Percentiles rank a stretch among this genome's conserved stretches.
These are phyloP conservation scores for Zaprionus tsacasi DNA, from an alignment of 1,140 invertebrate genomes.

Conservation along the genomic window DNA sequence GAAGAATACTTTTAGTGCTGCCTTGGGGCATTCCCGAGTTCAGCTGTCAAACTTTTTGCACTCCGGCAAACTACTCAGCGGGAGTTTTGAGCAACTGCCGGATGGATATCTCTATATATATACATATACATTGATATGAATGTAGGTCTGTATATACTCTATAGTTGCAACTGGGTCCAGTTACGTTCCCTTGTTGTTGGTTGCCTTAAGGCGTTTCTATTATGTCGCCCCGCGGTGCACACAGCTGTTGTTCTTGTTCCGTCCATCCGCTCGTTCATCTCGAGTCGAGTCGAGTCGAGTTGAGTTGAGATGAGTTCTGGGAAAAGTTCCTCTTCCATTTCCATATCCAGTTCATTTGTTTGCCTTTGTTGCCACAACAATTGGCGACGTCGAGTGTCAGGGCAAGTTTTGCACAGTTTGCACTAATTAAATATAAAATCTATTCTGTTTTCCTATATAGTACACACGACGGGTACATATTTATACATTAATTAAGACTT, in stretches of 20 bases:
- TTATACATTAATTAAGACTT: slow-evolving; percentile 81
- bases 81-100: slow-evolving; percentile 20
- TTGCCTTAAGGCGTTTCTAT: slow-evolving; percentile 51
- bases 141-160: slow-evolving; percentile 22
- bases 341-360: slow-evolving; percentile 73
- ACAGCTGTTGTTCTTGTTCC: slow-evolving; percentile 37
- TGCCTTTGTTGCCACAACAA: slow-evolving; percentile 78
- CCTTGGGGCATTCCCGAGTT: slow-evolving; percentile 39
- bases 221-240: slow-evolving; percentile 37
- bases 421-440: slow-evolving; percentile 81
- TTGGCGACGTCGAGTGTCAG: slow-evolving; percentile 63
- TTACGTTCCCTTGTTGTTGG: slow-evolving; percentile 50
- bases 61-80: slow-evolving; percentile 39
- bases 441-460: slow-evolving; percentile 65
- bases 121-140: not conserved
- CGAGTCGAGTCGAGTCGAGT: slow-evolving; percentile 7
- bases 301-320: slow-evolving; percentile 29
- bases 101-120: slow-evolving; percentile 3
- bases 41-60: slow-evolving; percentile 52
- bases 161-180: slow-evolving; percentile 44
- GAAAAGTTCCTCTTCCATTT: slow-evolving; percentile 48
- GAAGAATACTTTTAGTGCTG: slow-evolving; percentile 49
- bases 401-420: slow-evolving; percentile 55
- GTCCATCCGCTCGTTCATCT: slow-evolving; percentile 1
- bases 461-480: slow-evolving; percentile 50